These are phyloP conservation scores for Drosophila micromelanica DNA, from an alignment of 1,140 invertebrate genomes.

Conservation along the genomic window DNA sequence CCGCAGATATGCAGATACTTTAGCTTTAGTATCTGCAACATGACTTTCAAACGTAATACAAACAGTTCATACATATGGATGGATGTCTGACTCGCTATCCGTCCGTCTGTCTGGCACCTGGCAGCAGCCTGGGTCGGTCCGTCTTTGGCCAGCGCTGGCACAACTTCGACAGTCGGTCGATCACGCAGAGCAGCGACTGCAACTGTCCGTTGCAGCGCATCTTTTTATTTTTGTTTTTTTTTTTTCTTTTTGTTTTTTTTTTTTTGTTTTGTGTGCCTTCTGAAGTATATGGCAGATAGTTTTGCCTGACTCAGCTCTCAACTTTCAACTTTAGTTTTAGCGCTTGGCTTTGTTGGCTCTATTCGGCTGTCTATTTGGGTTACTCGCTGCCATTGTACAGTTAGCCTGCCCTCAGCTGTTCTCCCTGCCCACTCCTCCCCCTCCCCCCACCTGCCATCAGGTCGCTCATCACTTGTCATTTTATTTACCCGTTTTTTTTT, in stretches of 20 bases:
- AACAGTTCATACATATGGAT: slow-evolving; percentile 72
- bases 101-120: slow-evolving; percentile 25
- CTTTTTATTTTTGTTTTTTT: too few relatives aligned
- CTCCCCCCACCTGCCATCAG: slow-evolving; percentile 17
- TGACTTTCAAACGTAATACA: slow-evolving; percentile 83
- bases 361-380: slow-evolving; percentile 56
- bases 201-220: slow-evolving; percentile 38
- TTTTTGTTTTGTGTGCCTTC: slow-evolving; percentile 17
- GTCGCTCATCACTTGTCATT: slow-evolving; percentile 63
- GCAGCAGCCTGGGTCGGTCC: slow-evolving; percentile 30
- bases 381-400: slow-evolving; percentile 58
- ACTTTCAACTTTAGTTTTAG: slow-evolving; percentile 64
- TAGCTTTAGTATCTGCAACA: slow-evolving; percentile 64
- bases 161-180: slow-evolving; percentile 75
- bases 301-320: slow-evolving; percentile 66
- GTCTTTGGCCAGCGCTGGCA: slow-evolving; percentile 21
- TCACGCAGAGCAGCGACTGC: slow-evolving; percentile 58
- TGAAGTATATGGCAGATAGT: slow-evolving; percentile 70
- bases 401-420: slow-evolving; percentile 38
- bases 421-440: background rate
- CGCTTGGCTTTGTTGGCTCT: slow-evolving; percentile 39
- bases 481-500: slow-evolving; percentile 46
- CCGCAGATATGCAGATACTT: slow-evolving; percentile 63
- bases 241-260: too few relatives aligned
- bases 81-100: slow-evolving; percentile 24